A percentile compares a stretch with the other conserved stretches of the same genome.
phyloP scores from a whole-genome alignment of 2,113 vertebrate genomes.

The Myiozetetes cayanensis region DNA sequence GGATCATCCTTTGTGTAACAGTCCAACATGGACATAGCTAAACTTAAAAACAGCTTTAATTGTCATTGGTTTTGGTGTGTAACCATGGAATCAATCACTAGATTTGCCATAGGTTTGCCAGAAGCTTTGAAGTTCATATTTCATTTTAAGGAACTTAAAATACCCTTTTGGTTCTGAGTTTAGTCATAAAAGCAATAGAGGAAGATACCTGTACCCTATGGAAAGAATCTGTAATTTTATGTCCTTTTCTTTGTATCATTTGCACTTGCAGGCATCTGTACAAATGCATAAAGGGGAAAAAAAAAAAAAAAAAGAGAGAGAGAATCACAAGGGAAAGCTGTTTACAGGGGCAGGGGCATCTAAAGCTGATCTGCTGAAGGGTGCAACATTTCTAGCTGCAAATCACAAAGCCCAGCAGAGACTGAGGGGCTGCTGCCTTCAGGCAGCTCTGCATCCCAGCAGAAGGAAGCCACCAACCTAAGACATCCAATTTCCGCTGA shows the following conservation, averaged over 20 bases:
- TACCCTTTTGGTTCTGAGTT: neutral
- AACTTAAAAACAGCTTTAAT: neutral
- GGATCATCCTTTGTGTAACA: neutral
- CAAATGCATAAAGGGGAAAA: neutral
- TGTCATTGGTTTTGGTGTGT: neutral
- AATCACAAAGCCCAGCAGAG: neutral
- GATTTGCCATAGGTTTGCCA: neutral
- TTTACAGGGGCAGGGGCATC: neutral
- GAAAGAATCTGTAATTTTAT: neutral
- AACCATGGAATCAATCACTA: neutral
- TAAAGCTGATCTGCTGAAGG: neutral
- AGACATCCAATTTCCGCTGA: neutral
- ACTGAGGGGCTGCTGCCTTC: fast-evolving
- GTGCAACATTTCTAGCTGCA: neutral
- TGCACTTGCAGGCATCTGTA: neutral
- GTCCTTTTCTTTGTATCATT: neutral
- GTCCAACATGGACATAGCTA: neutral
- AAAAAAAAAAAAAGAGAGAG: no score
- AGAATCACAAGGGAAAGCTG: neutral
- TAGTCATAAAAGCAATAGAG: neutral
- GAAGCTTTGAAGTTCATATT: neutral
- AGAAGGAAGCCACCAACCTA: neutral
- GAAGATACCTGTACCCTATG: neutral
- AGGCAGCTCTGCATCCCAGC: neutral
- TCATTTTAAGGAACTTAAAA: neutral